phyloP scores from a whole-genome alignment of 2,113 vertebrate species.

The Ursus arctos region DNA sequence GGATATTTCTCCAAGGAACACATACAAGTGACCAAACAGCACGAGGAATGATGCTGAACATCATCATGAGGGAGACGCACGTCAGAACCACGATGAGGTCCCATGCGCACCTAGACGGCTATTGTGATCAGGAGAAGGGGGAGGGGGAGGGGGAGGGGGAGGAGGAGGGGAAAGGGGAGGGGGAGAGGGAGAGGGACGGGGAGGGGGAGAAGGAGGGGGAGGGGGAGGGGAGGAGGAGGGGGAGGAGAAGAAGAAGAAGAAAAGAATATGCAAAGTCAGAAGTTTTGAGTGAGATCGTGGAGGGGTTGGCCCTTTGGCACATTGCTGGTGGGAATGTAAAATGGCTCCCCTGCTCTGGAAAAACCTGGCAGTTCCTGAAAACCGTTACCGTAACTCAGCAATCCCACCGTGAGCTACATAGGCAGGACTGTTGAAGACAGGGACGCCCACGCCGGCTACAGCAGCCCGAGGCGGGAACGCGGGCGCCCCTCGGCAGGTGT shows the following conservation, averaged over 20 bases:
- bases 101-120: background rate
- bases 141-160: no score
- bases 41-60: background rate
- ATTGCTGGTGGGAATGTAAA: background rate
- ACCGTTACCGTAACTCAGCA: background rate
- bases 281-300: fast-evolving
- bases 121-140: no score
- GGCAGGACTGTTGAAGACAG: no score
- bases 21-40: fast-evolving
- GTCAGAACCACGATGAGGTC: background rate
- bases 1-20: background rate
- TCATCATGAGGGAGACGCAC: background rate
- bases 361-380: no score
- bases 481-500: fast-evolving
- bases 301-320: fast-evolving
- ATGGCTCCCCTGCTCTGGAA: background rate
- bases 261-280: background rate
- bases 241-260: background rate
- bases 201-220: no score
- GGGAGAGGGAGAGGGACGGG: no score
- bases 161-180: no score
- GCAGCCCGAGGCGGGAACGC: background rate
- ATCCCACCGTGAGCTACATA: no score
- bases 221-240: no score
- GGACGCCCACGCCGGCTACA: fast-evolving